Percentiles rank a stretch among this genome's conserved stretches.
Evolutionary conservation across 2,113 vertebrate species (phyloP).

Genomic region (Ahaetulla prasina): DNA sequence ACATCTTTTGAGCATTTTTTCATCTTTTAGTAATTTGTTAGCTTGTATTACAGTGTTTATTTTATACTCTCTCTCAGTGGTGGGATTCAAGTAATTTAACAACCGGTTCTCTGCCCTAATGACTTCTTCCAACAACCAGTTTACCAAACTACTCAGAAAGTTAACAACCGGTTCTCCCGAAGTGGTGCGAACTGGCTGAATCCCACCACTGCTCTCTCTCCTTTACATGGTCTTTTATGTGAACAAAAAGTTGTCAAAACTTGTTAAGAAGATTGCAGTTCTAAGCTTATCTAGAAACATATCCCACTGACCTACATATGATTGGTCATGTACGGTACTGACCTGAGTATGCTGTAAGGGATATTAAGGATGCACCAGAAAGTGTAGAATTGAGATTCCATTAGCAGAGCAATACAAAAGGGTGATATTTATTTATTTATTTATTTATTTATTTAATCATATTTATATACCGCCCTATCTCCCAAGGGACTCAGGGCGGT

Average conservation of each 20-base stretch:
- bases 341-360: neutral
- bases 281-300: neutral
- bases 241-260: neutral
- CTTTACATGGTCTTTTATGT: neutral
- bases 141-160: too few relatives aligned
- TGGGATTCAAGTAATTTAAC: too few relatives aligned
- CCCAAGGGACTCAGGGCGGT: too few relatives aligned
- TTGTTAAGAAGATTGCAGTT: neutral
- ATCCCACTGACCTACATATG: neutral
- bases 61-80: neutral
- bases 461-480: too few relatives aligned
- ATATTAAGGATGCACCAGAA: neutral
- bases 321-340: neutral
- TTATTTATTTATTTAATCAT: too few relatives aligned
- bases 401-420: neutral
- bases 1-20: neutral
- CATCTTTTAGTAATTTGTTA: neutral
- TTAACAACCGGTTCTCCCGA: too few relatives aligned
- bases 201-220: too few relatives aligned
- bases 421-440: too few relatives aligned
- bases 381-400: neutral
- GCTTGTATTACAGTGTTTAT: neutral
- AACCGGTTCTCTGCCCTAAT: too few relatives aligned
- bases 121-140: too few relatives aligned
- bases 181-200: too few relatives aligned